Evolutionary conservation across 1,140 invertebrate genomes (phyloP).

Genomic region (Anastrepha ludens): DNA sequence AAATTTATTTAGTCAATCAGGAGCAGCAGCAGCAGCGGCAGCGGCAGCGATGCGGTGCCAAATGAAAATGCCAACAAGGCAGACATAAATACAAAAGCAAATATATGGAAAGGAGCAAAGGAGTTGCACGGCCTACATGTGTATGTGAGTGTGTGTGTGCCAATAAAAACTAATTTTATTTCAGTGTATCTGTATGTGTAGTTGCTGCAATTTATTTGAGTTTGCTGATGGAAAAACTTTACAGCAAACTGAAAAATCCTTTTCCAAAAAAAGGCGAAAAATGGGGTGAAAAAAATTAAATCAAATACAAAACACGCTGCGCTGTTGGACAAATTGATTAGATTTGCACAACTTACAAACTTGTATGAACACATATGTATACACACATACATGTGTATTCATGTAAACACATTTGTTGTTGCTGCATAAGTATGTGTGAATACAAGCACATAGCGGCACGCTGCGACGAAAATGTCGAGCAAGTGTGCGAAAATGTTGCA

Average conservation of each 20-base stretch:
- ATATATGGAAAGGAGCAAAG: neutral
- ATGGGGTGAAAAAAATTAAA: neutral
- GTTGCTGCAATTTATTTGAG: constrained; percentile 29
- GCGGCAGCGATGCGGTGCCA: neutral
- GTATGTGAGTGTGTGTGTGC: neutral
- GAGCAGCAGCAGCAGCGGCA: neutral
- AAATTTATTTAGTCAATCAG: constrained; percentile 51
- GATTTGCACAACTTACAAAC: constrained; percentile 8
- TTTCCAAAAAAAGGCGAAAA: neutral
- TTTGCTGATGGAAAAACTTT: constrained; percentile 49
- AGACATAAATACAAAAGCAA: neutral
- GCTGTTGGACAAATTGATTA: constrained; percentile 18
- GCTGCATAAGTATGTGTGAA: neutral
- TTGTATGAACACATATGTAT: neutral
- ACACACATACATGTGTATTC: too few relatives aligned
- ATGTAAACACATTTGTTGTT: neutral
- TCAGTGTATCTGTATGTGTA: neutral
- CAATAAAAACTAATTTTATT: constrained; percentile 40
- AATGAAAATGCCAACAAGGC: neutral
- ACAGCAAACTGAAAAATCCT: neutral
- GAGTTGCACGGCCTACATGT: neutral
- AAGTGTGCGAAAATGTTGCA: neutral
- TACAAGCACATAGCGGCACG: neutral
- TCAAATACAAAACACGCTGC: neutral
- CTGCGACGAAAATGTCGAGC: neutral